A percentile compares a stretch with the other conserved stretches of the same genome.
phyloP scores from a whole-genome alignment of 2,797 vertebrate species.

The Oryzias dopingdopingensis region DNA sequence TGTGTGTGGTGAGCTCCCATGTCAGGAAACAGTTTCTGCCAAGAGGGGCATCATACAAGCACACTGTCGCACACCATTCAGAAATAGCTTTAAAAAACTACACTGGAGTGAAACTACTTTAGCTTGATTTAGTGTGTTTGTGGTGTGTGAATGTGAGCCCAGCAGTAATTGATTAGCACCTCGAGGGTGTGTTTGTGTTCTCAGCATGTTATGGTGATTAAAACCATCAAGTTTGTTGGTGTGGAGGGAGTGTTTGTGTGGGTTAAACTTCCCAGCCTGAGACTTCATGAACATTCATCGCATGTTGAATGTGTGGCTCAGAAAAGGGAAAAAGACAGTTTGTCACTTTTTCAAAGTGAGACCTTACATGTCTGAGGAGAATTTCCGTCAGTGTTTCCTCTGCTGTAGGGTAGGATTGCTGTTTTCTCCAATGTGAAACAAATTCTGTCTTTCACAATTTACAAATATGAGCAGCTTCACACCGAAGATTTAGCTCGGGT shows the following conservation, averaged over 20 bases:
- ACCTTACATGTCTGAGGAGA: no score
- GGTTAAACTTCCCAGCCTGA: neutral
- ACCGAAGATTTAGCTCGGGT: no score
- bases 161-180: slow-evolving; percentile 65
- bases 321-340: neutral
- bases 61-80: slow-evolving; percentile 11
- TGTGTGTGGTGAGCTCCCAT: slow-evolving; percentile 3
- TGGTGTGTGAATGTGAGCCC: slow-evolving; percentile 11
- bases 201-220: slow-evolving; percentile 66
- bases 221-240: slow-evolving; percentile 61
- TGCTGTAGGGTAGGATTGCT: slow-evolving; percentile 11
- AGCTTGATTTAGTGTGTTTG: slow-evolving; percentile 24
- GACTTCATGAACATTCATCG: neutral
- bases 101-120: slow-evolving; percentile 39
- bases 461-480: no score
- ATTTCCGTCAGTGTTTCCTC: neutral
- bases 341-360: slow-evolving; percentile 3
- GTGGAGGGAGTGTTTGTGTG: slow-evolving; percentile 14
- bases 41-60: slow-evolving; percentile 6
- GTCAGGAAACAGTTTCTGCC: slow-evolving; percentile 14
- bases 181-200: slow-evolving; percentile 66
- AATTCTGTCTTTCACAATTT: no score
- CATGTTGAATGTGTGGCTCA: slow-evolving; percentile 12
- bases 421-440: no score
- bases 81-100: slow-evolving; percentile 2